Evolutionary conservation across 2,888 invertebrate genomes (phyloP).

Genomic region (Unio pictorum): DNA sequence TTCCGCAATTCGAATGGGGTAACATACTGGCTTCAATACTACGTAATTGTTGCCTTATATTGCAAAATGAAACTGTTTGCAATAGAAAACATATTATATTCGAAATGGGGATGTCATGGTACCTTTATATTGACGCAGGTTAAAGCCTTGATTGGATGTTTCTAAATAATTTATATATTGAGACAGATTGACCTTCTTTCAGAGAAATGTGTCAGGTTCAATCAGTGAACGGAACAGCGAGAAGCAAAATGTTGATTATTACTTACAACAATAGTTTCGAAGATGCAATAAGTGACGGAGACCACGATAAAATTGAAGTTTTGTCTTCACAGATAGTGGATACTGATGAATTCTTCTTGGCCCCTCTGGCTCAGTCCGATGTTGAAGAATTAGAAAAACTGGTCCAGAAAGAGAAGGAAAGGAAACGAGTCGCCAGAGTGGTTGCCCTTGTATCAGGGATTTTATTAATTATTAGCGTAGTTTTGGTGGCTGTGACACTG

Average conservation of each 20-base stretch:
- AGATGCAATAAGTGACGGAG: slow-evolving; percentile 29
- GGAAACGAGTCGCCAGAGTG: slow-evolving; percentile 76
- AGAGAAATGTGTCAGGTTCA: too few relatives aligned
- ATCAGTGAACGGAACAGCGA: too few relatives aligned
- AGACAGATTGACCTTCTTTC: too few relatives aligned
- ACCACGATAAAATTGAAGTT: slow-evolving; percentile 35
- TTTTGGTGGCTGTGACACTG: slow-evolving; percentile 91
- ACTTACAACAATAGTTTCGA: slow-evolving; percentile 31
- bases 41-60: too few relatives aligned
- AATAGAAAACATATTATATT: too few relatives aligned
- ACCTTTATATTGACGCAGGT: too few relatives aligned
- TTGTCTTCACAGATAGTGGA: slow-evolving; percentile 31
- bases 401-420: slow-evolving; percentile 30
- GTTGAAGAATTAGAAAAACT: slow-evolving; percentile 20
- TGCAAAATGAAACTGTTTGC: too few relatives aligned
- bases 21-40: too few relatives aligned
- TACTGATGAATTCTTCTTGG: slow-evolving; percentile 34
- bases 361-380: slow-evolving; percentile 22
- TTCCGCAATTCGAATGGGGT: too few relatives aligned
- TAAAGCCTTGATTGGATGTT: too few relatives aligned
- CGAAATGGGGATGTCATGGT: too few relatives aligned
- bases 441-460: slow-evolving; percentile 92
- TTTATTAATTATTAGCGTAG: slow-evolving; percentile 88
- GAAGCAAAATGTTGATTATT: slow-evolving; percentile 20
- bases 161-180: too few relatives aligned